Conservation (phyloP, 2,888 invertebrate genomes). For the Formica aserva region DNA sequence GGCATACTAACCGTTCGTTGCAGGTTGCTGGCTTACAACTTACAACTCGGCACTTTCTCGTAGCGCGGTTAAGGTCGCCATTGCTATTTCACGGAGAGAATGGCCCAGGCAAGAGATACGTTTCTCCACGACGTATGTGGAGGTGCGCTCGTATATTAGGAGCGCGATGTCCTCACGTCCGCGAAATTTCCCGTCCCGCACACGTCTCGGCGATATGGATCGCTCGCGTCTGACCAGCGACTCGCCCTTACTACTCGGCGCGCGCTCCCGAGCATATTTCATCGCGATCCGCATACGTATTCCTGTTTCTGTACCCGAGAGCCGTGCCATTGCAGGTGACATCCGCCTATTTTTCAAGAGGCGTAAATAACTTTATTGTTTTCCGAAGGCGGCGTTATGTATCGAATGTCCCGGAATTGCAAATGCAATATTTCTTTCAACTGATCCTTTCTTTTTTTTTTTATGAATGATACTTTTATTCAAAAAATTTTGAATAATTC, state of each 20-base stretch:
- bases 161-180: slow-evolving; percentile 52
- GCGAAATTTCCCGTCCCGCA: slow-evolving; percentile 46
- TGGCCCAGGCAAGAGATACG: neutral
- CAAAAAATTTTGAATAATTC: neutral
- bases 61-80: slow-evolving; percentile 21
- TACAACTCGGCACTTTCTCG: slow-evolving; percentile 38
- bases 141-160: slow-evolving; percentile 33
- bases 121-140: neutral
- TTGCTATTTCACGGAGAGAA: neutral
- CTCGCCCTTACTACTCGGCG: slow-evolving; percentile 34
- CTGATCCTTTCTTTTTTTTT: neutral
- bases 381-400: neutral
- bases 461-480: neutral
- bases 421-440: neutral
- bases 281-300: slow-evolving; percentile 41
- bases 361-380: slow-evolving; percentile 45
- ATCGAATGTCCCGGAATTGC: neutral
- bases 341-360: slow-evolving; percentile 11
- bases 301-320: slow-evolving; percentile 17
- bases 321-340: slow-evolving; percentile 2
- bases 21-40: slow-evolving; percentile 2
- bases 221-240: slow-evolving; percentile 44
- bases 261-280: slow-evolving; percentile 34
- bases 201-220: slow-evolving; percentile 36
- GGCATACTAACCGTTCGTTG: slow-evolving; percentile 22